phyloP scores from a whole-genome alignment of 2,888 invertebrate species.

The Ernsta delagoae region DNA sequence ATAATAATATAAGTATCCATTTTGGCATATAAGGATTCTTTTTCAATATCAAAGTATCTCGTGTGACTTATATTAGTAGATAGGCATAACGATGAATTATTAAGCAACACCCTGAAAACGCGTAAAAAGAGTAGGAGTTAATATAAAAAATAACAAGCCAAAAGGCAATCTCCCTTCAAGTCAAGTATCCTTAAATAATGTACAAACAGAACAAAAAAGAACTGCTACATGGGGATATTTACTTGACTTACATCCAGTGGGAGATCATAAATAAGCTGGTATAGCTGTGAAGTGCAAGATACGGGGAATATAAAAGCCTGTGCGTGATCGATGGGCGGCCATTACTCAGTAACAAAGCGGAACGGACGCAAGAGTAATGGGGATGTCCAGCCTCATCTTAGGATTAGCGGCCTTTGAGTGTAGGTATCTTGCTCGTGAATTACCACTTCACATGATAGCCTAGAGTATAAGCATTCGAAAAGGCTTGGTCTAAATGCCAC shows the following conservation, averaged over 20 bases:
- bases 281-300: slow-evolving; percentile 21
- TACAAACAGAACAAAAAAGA: neutral
- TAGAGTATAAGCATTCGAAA: no score
- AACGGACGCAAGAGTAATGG: slow-evolving; percentile 28
- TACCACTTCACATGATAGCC: neutral
- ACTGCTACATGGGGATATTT: slow-evolving; percentile 1
- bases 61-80: no score
- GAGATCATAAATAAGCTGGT: slow-evolving; percentile 12
- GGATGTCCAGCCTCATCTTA: slow-evolving; percentile 16
- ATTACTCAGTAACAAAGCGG: slow-evolving; percentile 34
- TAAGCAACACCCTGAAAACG: neutral
- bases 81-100: no score
- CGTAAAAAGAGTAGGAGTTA: neutral
- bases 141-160: neutral
- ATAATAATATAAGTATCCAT: no score
- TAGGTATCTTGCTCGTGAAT: slow-evolving; percentile 26
- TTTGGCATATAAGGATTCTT: no score
- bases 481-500: no score
- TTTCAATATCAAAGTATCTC: no score
- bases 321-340: slow-evolving; percentile 21
- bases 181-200: neutral
- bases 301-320: slow-evolving; percentile 27
- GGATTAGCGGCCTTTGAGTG: slow-evolving; percentile 30
- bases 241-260: slow-evolving; percentile 10
- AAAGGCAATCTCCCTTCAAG: neutral